These are phyloP conservation scores for Molorchus minor DNA, from an alignment of 2,888 invertebrate genomes.

Conservation along the genomic window DNA sequence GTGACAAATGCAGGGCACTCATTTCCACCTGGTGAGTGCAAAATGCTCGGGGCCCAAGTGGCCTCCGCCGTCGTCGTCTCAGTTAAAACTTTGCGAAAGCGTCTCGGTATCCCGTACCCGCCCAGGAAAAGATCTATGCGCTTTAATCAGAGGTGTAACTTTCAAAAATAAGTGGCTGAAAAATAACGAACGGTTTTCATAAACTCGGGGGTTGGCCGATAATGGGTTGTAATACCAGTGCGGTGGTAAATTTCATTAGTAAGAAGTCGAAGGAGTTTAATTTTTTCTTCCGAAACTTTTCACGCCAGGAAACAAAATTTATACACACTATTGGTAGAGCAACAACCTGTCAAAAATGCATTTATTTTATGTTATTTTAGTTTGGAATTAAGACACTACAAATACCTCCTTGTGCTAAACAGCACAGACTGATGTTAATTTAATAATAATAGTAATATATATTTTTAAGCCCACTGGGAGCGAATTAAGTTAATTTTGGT, in stretches of 20 bases:
- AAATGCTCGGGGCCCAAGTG: slow-evolving; percentile 11
- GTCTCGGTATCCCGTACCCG: slow-evolving; percentile 5
- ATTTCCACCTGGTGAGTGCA: slow-evolving; percentile 28
- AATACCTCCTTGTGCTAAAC: too few species aligned
- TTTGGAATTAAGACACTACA: too few species aligned
- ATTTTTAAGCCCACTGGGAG: too few species aligned
- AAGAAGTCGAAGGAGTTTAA: too few species aligned
- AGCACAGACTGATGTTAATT: too few species aligned
- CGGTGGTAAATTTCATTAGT: not conserved
- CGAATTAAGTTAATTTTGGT: too few species aligned
- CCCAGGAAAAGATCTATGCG: slow-evolving; percentile 29
- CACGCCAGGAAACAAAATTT: too few species aligned
- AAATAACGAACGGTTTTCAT: slow-evolving; percentile 14
- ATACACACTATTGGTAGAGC: too few species aligned
- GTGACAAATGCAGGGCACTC: slow-evolving; percentile 34
- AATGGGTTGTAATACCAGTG: not conserved
- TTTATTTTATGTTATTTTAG: too few species aligned
- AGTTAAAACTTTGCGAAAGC: not conserved
- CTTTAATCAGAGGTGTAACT: slow-evolving; percentile 27
- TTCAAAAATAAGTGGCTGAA: slow-evolving; percentile 15
- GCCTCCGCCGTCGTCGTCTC: not conserved
- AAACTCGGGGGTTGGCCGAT: slow-evolving; percentile 6
- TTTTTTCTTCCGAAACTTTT: too few species aligned
- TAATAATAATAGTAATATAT: too few species aligned
- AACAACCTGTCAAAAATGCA: too few species aligned